Percentiles rank a stretch among this genome's conserved stretches.
Conservation (phyloP, 53 echinoderm and acorn worm species). For the Patiria pectinifera region DNA sequence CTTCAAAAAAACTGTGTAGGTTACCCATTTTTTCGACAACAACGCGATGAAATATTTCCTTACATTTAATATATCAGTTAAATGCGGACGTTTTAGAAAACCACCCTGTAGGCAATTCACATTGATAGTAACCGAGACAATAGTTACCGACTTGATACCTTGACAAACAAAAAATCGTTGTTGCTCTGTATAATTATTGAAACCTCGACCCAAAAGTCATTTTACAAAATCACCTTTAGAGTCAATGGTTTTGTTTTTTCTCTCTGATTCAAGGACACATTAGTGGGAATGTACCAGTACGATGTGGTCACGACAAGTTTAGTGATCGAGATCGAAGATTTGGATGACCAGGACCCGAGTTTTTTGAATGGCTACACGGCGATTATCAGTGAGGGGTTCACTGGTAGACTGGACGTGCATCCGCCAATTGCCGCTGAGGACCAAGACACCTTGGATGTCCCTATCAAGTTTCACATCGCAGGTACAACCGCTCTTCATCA, state of each 20-base stretch:
- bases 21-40: too few relatives aligned
- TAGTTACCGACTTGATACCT: too few relatives aligned
- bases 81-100: too few relatives aligned
- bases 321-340: slow-evolving; percentile 17
- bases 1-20: too few relatives aligned
- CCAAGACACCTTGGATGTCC: background rate
- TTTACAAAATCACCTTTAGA: too few relatives aligned
- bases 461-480: background rate
- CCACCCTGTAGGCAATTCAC: too few relatives aligned
- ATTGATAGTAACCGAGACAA: too few relatives aligned
- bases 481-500: background rate
- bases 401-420: background rate
- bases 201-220: too few relatives aligned
- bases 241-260: background rate
- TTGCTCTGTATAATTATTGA: too few relatives aligned
- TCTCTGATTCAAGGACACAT: slow-evolving; percentile 9
- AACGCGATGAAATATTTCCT: too few relatives aligned
- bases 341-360: slow-evolving; percentile 36
- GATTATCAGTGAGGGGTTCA: background rate
- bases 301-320: background rate
- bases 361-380: slow-evolving; percentile 16
- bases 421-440: slow-evolving; percentile 12
- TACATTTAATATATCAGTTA: too few relatives aligned
- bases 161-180: too few relatives aligned
- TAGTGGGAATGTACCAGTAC: background rate